Percentiles rank a stretch among this genome's conserved stretches.
Conservation (phyloP, 2,113 vertebrate species). For the Chitala chitala region DNA sequence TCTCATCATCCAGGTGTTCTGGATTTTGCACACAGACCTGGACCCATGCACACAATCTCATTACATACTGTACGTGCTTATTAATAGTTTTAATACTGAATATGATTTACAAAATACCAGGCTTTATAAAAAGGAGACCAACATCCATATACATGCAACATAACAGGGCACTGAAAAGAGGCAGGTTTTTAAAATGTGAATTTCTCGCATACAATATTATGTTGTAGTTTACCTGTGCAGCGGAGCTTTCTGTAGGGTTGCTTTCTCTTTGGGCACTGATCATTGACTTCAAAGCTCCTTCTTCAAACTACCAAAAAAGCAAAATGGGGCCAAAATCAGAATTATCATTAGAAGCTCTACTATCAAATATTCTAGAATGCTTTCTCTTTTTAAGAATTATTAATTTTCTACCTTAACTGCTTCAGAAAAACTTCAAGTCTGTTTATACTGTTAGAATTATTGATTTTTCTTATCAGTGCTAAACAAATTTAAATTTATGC, state of each 20-base stretch:
- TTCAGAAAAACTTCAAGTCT: too few species aligned
- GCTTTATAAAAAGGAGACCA: background rate
- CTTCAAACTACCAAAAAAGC: conserved; percentile 61
- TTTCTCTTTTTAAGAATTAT: too few species aligned
- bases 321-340: background rate
- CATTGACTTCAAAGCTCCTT: conserved; percentile 67
- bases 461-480: too few species aligned
- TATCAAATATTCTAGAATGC: too few species aligned
- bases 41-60: background rate
- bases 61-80: too few species aligned
- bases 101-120: too few species aligned
- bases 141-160: background rate
- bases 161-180: background rate
- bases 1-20: conserved; percentile 62
- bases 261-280: conserved; percentile 62
- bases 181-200: background rate
- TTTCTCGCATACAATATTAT: too few species aligned
- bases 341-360: too few species aligned
- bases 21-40: conserved; percentile 40
- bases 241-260: conserved; percentile 41
- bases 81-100: too few species aligned
- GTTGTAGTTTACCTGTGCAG: conserved; percentile 50
- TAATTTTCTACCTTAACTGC: too few species aligned
- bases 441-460: too few species aligned
- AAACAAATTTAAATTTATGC: too few species aligned